phyloP scores from a whole-genome alignment of 2,113 vertebrate genomes.

The Struthidea cinerea region DNA sequence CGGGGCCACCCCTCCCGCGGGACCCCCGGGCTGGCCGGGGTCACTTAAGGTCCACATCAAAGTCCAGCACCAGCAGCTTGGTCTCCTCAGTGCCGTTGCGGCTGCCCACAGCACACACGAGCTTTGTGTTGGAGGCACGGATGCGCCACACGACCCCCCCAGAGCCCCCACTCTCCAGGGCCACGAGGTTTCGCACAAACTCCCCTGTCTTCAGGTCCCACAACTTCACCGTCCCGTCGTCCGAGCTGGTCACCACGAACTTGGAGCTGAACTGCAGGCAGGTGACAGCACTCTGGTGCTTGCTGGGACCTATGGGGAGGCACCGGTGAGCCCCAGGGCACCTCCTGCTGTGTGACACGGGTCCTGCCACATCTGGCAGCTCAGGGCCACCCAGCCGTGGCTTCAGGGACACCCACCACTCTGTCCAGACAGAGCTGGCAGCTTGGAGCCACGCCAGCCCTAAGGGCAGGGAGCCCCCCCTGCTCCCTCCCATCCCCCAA shows the following conservation, averaged over 20 bases:
- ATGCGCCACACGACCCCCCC: conserved; percentile 65
- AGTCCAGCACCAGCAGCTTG: conserved; percentile 70
- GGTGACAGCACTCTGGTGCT: conserved; percentile 68
- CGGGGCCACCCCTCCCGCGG: not conserved
- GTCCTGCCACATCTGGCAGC: not conserved
- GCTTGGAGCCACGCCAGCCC: not conserved
- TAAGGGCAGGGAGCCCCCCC: not conserved
- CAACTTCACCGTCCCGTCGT: conserved; percentile 58
- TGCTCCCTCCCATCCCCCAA: not conserved
- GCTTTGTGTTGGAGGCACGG: conserved; percentile 60
- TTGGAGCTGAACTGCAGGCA: conserved; percentile 73
- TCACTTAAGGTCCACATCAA: conserved; percentile 64
- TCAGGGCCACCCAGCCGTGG: not conserved
- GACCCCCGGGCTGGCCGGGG: not conserved
- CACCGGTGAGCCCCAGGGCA: not conserved
- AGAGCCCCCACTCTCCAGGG: conserved; percentile 59
- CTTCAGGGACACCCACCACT: not conserved
- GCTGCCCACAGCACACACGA: conserved; percentile 65
- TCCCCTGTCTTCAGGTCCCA: conserved; percentile 70
- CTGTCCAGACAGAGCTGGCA: no score
- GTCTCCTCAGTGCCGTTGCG: conserved; percentile 68
- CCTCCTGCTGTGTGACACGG: rapidly evolving
- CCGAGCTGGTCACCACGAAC: conserved; percentile 67
- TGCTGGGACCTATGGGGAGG: conserved; percentile 42
- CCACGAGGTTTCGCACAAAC: conserved; percentile 66